Evolutionary conservation across 2,113 vertebrate species (phyloP).

Genomic region (Campylorhamphus procurvoides): DNA sequence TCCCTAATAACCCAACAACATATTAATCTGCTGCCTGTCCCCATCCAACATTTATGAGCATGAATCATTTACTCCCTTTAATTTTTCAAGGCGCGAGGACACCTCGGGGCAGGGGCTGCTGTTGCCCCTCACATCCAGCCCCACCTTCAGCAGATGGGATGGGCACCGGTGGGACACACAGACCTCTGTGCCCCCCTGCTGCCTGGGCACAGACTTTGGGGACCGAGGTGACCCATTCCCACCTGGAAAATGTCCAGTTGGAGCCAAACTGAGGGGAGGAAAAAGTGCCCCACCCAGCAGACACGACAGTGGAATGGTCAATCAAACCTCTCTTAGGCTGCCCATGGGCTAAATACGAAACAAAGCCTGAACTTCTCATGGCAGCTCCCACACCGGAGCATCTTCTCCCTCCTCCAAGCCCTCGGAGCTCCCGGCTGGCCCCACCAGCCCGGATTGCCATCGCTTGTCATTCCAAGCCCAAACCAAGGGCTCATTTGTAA

Average conservation of each 20-base stretch:
- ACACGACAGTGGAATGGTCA: slow-evolving; percentile 76
- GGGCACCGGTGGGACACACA: fast-evolving
- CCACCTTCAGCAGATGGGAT: fast-evolving
- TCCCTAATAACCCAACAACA: background rate
- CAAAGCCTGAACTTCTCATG: slow-evolving; percentile 72
- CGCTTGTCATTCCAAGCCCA: slow-evolving; percentile 86
- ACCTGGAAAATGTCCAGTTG: background rate
- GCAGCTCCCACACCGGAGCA: background rate
- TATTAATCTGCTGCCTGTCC: background rate
- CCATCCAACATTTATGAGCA: slow-evolving; percentile 29
- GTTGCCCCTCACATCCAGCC: background rate
- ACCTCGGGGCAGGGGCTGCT: background rate
- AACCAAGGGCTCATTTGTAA: slow-evolving; percentile 84
- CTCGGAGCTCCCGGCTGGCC: slow-evolving; percentile 36
- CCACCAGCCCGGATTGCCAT: slow-evolving; percentile 76
- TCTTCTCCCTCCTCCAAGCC: background rate
- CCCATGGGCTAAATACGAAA: slow-evolving; percentile 82
- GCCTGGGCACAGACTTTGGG: fast-evolving
- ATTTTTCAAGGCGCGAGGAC: background rate
- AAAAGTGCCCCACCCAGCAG: background rate
- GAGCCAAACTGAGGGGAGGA: background rate
- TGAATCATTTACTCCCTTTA: slow-evolving; percentile 22
- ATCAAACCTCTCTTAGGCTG: slow-evolving; percentile 81
- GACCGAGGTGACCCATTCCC: background rate
- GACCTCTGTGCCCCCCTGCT: background rate